Evolutionary conservation across 2,888 invertebrate species (phyloP), one percentile per base, ranked within the genome.

Genomic region (Dendrolimus houi): DNA sequence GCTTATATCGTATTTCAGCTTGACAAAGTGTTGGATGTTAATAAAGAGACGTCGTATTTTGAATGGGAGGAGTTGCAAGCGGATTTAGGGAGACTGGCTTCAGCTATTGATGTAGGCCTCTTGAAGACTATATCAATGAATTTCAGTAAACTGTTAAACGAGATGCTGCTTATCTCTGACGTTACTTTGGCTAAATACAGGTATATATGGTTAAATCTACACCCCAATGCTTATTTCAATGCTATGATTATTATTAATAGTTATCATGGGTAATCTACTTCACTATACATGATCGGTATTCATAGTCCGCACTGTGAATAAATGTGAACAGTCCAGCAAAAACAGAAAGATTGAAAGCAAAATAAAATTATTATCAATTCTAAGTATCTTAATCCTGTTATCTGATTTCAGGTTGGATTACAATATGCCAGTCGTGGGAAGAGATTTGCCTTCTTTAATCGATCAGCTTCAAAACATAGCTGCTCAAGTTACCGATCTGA

Each of bases 1-100:
- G 93, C 94, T n/a, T 96, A 95, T 85, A 88, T 91, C 54, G 94
- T 95, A 41, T 95, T 96, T 74, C 93, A 94, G 78, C 83, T 96
- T 65, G 92, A 94, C 66, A 93, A 92, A 72, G 91, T 94, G 62
- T 87, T 95, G 61, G 94, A 96, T 75, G 89, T 95, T 55, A 94
- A 95, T 68, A 92, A 93, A 67, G 91, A 93, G 58, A 92, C 93
- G 0, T 93, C 94, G 52, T 92, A 93, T 70, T 92, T 93, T 71
- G 92, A 92, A 61, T 95, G 94, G 94, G 81, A 85, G 2, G 92
- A 92, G 58, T 77, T 94, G 0, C 91, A 92, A 61, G 81, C 86
- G 0, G 91, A 92, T 65, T 79, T 93, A 58, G 84, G 82, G 52
- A 80, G 87, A 57, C 77, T 94, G 9, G 83, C 91, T 9, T 84